Conservation (phyloP, 2,888 invertebrate species). For the Pocota personata region DNA sequence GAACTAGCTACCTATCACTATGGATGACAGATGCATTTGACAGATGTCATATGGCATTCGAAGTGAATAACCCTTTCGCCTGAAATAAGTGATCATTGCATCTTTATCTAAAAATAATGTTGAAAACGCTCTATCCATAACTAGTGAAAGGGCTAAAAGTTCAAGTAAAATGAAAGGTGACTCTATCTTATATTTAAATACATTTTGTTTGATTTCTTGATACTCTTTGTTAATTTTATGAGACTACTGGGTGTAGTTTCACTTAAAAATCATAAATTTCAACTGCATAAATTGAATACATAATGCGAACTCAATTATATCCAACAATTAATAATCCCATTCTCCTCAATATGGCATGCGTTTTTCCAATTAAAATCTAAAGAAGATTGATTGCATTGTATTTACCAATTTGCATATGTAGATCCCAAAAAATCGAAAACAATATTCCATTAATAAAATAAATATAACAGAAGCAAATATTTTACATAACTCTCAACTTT, state of each 20-base stretch:
- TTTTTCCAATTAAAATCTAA: background rate
- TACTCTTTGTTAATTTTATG: background rate
- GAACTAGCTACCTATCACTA: too few species aligned
- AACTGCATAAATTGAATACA: background rate
- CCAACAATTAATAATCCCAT: background rate
- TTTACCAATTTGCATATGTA: background rate
- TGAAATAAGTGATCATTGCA: too few species aligned
- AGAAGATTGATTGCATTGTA: too few species aligned
- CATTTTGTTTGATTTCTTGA: too few species aligned
- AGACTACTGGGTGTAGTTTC: background rate
- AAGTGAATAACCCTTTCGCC: too few species aligned
- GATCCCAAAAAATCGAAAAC: background rate
- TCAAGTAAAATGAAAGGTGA: too few species aligned
- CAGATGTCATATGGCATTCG: too few species aligned
- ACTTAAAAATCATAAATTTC: background rate
- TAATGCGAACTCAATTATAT: background rate
- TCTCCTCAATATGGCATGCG: background rate
- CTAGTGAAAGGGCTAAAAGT: too few species aligned
- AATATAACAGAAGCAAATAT: background rate
- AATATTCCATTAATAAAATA: background rate
- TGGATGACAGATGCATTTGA: too few species aligned
- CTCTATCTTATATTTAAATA: too few species aligned
- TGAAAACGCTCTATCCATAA: too few species aligned
- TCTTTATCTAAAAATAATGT: too few species aligned
- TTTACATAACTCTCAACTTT: slow-evolving; percentile 6